Conservation (phyloP, 2,888 invertebrate species). For the Cephus pygmeus region DNA sequence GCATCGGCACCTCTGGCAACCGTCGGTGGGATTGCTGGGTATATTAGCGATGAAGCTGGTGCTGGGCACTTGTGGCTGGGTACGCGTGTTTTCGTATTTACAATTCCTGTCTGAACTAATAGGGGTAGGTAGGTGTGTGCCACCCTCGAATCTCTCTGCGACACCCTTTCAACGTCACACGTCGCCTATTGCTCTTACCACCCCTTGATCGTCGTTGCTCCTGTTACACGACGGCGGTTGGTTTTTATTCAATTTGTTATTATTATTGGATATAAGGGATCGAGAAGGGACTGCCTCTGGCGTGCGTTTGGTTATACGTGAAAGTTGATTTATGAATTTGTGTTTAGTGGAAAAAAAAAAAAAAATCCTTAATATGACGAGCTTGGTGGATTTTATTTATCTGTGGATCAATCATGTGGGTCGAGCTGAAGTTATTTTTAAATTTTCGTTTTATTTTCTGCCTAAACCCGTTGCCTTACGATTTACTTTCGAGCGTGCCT, state of each 20-base stretch:
- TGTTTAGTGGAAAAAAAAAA: background rate
- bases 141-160: slow-evolving; percentile 9
- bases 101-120: slow-evolving; percentile 26
- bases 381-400: background rate
- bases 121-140: background rate
- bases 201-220: slow-evolving; percentile 9
- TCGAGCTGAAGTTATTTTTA: background rate
- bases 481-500: too few relatives aligned
- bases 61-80: slow-evolving; percentile 49
- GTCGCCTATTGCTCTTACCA: slow-evolving; percentile 1
- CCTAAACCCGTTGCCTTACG: too few relatives aligned
- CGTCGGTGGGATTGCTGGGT: slow-evolving; percentile 12
- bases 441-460: too few relatives aligned
- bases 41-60: slow-evolving; percentile 52
- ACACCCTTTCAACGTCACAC: background rate
- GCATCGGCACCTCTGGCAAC: slow-evolving; percentile 17
- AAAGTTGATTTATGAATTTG: background rate
- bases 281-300: background rate
- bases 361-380: background rate
- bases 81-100: slow-evolving; percentile 55
- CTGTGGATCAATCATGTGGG: background rate
- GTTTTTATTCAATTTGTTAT: slow-evolving; percentile 50
- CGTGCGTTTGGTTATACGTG: too few relatives aligned
- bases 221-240: slow-evolving; percentile 8
- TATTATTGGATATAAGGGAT: slow-evolving; percentile 29